Conservation (phyloP, 2,797 vertebrate genomes). For the Chrosomus eos region DNA sequence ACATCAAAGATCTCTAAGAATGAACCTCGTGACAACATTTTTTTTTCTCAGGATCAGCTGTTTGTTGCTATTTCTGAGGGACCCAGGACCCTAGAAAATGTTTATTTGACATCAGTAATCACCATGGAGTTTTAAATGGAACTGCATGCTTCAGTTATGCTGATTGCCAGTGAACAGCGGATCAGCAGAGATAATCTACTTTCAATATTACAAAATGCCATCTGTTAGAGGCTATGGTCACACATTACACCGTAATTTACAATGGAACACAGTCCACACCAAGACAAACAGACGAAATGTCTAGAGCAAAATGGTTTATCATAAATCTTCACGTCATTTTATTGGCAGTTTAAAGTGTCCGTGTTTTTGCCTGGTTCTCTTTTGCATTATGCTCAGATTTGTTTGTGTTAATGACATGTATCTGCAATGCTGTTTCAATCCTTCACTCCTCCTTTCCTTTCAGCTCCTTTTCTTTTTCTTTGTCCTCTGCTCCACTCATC, state of each 20-base stretch:
- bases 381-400: not conserved
- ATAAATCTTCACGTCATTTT: conserved; percentile 6
- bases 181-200: conserved; percentile 80
- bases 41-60: not conserved
- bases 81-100: not conserved
- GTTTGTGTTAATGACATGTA: conserved; percentile 9
- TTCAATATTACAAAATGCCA: conserved; percentile 78
- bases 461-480: conserved; percentile 22
- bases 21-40: not conserved
- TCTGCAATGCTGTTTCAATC: not conserved
- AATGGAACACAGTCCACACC: conserved; percentile 27
- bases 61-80: conserved; percentile 9
- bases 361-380: not conserved
- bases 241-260: conserved; percentile 27
- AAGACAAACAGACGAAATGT: conserved; percentile 31
- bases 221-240: conserved; percentile 69
- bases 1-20: not conserved
- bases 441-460: not conserved
- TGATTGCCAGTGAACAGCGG: conserved; percentile 77
- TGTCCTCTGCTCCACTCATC: conserved; percentile 15
- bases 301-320: not conserved
- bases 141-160: conserved; percentile 59
- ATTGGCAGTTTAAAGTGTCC: not conserved
- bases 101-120: not conserved
- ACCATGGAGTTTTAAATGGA: conserved; percentile 23